A percentile compares a stretch with the other conserved stretches of the same genome.
Evolutionary conservation across 2,113 vertebrate genomes (phyloP).

Genomic region (Brienomyrus brachyistius): DNA sequence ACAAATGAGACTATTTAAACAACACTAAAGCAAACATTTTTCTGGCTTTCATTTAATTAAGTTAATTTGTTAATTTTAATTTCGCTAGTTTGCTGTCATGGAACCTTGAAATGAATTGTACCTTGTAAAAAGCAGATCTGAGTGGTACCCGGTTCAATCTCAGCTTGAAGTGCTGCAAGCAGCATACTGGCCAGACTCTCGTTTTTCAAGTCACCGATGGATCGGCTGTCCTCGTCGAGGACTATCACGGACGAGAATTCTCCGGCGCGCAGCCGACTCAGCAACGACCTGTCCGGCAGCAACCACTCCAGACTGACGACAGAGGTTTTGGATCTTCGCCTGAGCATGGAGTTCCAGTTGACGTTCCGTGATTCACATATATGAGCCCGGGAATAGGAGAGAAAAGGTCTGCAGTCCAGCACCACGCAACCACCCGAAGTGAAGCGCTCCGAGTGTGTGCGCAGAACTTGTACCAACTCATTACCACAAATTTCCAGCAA

Average conservation of each 20-base stretch:
- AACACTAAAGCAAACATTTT: neutral
- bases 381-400: constrained; percentile 63
- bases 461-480: constrained; percentile 61
- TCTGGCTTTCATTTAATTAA: neutral
- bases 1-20: neutral
- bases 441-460: constrained; percentile 53
- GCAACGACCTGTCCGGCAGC: constrained; percentile 65
- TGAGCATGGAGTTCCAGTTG: constrained; percentile 75
- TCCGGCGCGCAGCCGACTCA: constrained; percentile 57
- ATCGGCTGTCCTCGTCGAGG: constrained; percentile 63
- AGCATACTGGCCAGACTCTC: constrained; percentile 66
- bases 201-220: constrained; percentile 47
- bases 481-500: constrained; percentile 53
- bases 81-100: neutral
- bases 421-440: constrained; percentile 55
- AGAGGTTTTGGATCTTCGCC: constrained; percentile 62
- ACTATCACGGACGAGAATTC: constrained; percentile 64
- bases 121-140: constrained; percentile 71
- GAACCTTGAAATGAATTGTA: constrained; percentile 28
- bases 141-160: constrained; percentile 45
- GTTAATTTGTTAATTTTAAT: neutral
- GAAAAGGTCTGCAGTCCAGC: constrained; percentile 76
- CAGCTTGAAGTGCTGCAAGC: constrained; percentile 61
- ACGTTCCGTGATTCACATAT: constrained; percentile 64
- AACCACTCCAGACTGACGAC: constrained; percentile 69